Evolutionary conservation across 2,888 invertebrate species (phyloP).

Genomic region (Athetis lepigone): DNA sequence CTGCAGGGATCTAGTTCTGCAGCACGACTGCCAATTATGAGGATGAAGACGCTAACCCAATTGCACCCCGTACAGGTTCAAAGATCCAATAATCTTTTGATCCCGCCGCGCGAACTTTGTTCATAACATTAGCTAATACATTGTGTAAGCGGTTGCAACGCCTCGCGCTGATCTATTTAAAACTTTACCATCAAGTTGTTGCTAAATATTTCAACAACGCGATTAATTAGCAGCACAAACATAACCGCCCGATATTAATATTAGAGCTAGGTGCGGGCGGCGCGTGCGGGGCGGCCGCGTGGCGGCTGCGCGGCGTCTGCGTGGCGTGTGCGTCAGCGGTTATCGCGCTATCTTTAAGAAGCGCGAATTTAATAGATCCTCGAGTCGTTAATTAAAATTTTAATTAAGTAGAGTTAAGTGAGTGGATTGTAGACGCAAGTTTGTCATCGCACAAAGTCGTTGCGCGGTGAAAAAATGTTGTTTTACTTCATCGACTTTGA

Average conservation of each 20-base stretch:
- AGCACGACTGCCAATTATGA: not conserved
- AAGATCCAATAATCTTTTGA: constrained; percentile 30
- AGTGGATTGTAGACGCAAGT: constrained; percentile 46
- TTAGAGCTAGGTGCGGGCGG: constrained; percentile 60
- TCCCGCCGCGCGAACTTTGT: constrained; percentile 36
- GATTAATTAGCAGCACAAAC: constrained; percentile 74
- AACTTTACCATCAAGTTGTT: constrained; percentile 39
- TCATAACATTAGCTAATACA: constrained; percentile 41
- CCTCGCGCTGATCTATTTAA: constrained; percentile 44
- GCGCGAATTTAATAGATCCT: constrained; percentile 41
- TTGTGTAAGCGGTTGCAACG: constrained; percentile 34
- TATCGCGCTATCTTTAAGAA: constrained; percentile 47
- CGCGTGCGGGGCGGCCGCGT: constrained; percentile 16
- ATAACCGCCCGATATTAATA: constrained; percentile 74
- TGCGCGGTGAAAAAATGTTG: constrained; percentile 21
- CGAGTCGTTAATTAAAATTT: constrained; percentile 54
- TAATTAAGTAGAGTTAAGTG: constrained; percentile 54
- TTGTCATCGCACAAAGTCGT: constrained; percentile 47
- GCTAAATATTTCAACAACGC: constrained; percentile 72
- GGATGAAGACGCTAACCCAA: not conserved
- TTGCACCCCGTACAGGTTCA: constrained; percentile 1
- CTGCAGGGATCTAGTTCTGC: not conserved
- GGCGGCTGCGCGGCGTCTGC: constrained; percentile 35
- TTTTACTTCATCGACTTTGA: constrained; percentile 29
- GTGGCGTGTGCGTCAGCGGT: constrained; percentile 25